Evolutionary conservation across 1,140 invertebrate genomes (phyloP), one percentile per base, ranked within the genome.

Genomic region (Zaprionus nigranus): DNA sequence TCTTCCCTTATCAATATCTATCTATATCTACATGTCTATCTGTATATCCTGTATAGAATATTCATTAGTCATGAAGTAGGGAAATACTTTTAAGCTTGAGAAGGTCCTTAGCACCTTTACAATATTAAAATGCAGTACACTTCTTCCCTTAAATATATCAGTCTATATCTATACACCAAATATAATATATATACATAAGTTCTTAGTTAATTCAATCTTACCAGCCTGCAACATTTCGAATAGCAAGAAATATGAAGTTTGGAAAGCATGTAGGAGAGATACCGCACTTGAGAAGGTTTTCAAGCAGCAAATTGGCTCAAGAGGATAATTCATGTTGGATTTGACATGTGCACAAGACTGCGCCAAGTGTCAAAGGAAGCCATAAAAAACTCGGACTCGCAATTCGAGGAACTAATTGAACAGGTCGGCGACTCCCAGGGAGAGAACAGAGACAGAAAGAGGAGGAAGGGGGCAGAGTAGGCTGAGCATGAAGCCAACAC

Each of bases 391-490:
- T n/a, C 15, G 38, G 38, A 17, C 58, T 56, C 24, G 65, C 61
- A 68, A 74, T 87, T 86, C 84, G 73, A 77, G 57, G 84, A 86
- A 86, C 77, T 86, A 80, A 88, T 83, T 88, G 79, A 87, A 69
- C 59, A 64, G 71, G 72, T 77, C 65, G 43, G 12, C 22, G 58
- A 68, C 34, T 73, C 30, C 36, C 24, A 30, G 17, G 28, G 26
- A 26, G 15, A 49, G 5, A n/a, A 40, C 1, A 30, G 53, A 20
- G 17, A 13, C 3, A 22, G 51, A 28, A 28, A 2, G 51, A n/a
- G 54, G 9, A 15, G 28, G 26, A 3, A 17, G 11, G 4, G 28
- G 7, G 15, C 12, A 66, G 17, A 34, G 30, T 34, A 9, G 7
- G 6, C 22, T 24, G 36, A 46, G 15, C 58, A 64, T 61, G 24